These are phyloP conservation scores for Ptychadena robeensis DNA, from an alignment of 2,797 vertebrate species.

Conservation along the genomic window DNA sequence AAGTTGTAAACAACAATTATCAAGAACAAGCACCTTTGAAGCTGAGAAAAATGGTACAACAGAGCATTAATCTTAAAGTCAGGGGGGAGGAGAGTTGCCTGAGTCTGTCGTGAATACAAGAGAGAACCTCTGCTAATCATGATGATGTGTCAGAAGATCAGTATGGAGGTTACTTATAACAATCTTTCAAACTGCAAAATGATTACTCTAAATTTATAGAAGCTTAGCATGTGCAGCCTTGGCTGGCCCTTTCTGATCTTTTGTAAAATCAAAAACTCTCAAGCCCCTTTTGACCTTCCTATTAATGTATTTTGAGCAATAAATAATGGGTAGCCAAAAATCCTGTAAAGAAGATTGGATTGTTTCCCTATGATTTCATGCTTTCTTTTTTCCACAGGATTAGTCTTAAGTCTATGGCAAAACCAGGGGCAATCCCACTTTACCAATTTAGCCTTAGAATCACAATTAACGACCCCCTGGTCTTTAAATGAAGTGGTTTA, in stretches of 20 bases:
- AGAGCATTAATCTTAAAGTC: conserved; percentile 46
- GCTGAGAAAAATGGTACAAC: conserved; percentile 40
- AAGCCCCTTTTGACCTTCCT: conserved; percentile 6
- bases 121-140: conserved; percentile 24
- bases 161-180: conserved; percentile 25
- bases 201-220: conserved; percentile 15
- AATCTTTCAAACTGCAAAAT: conserved; percentile 12
- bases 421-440: too few species aligned
- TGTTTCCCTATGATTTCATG: neutral
- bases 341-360: neutral
- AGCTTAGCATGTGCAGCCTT: neutral
- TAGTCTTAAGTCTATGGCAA: neutral
- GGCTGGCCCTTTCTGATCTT: conserved; percentile 10
- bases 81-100: neutral
- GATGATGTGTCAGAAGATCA: conserved; percentile 14
- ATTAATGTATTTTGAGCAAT: conserved; percentile 8
- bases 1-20: conserved; percentile 49
- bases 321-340: neutral
- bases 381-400: neutral
- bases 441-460: too few species aligned
- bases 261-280: neutral
- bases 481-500: too few species aligned
- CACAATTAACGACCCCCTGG: too few species aligned
- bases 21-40: conserved; percentile 41
- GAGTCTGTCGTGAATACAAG: neutral